Percentiles rank a stretch among this genome's conserved stretches.
phyloP scores from a whole-genome alignment of 2,797 vertebrate genomes.

The Ataeniobius toweri region DNA sequence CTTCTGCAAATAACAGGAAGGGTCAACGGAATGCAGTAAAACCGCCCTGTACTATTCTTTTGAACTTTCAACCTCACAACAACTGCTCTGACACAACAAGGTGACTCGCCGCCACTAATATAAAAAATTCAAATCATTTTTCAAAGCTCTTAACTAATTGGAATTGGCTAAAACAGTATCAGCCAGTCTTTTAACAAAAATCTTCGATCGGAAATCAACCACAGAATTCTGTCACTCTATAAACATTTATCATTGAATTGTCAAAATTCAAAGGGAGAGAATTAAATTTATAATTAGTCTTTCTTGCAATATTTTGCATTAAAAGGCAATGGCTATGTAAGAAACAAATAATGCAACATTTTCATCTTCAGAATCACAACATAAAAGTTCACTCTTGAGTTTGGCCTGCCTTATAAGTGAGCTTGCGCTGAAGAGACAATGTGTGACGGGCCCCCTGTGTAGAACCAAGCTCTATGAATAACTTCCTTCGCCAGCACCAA shows the following conservation, averaged over 20 bases:
- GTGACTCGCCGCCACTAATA: not conserved
- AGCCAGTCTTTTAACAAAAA: not conserved
- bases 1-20: not conserved
- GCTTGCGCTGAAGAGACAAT: conserved; percentile 52
- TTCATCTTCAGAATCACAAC: conserved; percentile 18
- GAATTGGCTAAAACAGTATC: not conserved
- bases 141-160: not conserved
- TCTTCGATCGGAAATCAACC: not conserved
- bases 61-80: not conserved
- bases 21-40: not conserved
- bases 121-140: not conserved
- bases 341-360: conserved; percentile 6
- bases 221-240: not conserved
- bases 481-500: conserved; percentile 67
- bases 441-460: conserved; percentile 60
- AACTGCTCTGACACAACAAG: not conserved
- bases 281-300: not conserved
- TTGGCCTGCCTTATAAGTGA: conserved; percentile 25
- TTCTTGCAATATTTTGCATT: not conserved
- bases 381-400: conserved; percentile 15
- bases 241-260: no score
- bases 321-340: not conserved
- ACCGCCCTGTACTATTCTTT: not conserved
- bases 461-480: conserved; percentile 69
- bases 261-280: conserved; percentile 1